Percentiles rank a stretch among this genome's conserved stretches.
Conservation (phyloP, 1,140 invertebrate species). For the Neocloeon triangulifer region DNA sequence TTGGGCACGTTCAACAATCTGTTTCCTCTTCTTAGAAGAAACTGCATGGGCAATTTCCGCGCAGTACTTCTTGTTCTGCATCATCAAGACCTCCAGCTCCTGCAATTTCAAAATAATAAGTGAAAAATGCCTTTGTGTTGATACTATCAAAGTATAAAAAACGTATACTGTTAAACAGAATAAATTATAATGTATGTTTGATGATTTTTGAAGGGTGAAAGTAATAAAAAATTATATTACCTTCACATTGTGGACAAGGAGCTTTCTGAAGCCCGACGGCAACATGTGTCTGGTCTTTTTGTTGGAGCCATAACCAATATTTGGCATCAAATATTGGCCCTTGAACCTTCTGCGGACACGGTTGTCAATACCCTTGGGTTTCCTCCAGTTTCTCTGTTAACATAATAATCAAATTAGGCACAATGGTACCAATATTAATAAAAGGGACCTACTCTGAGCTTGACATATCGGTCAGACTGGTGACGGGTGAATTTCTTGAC, state of each 20-base stretch:
- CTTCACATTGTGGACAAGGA: constrained; percentile 62
- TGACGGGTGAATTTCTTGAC: constrained; percentile 92
- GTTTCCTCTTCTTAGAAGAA: constrained; percentile 87
- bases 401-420: constrained; percentile 3
- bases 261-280: constrained; percentile 93
- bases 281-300: constrained; percentile 88
- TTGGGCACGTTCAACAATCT: constrained; percentile 88
- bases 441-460: constrained; percentile 52
- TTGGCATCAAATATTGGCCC: constrained; percentile 97
- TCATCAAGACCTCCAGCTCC: constrained; percentile 96
- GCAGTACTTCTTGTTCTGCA: constrained; percentile 95
- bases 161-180: constrained; percentile 1
- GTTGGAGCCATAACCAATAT: constrained; percentile 95
- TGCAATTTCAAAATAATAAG: too few species aligned
- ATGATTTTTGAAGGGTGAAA: background rate
- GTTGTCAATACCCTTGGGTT: constrained; percentile 99
- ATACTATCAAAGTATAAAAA: constrained; percentile 5
- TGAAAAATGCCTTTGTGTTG: constrained; percentile 2
- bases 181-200: background rate
- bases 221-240: constrained; percentile 23
- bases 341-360: constrained; percentile 95
- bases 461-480: constrained; percentile 90
- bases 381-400: constrained; percentile 62
- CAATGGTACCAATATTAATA: background rate
- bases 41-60: constrained; percentile 95